Conservation (phyloP, 2,797 vertebrate species). For the Sebastes reedi region DNA sequence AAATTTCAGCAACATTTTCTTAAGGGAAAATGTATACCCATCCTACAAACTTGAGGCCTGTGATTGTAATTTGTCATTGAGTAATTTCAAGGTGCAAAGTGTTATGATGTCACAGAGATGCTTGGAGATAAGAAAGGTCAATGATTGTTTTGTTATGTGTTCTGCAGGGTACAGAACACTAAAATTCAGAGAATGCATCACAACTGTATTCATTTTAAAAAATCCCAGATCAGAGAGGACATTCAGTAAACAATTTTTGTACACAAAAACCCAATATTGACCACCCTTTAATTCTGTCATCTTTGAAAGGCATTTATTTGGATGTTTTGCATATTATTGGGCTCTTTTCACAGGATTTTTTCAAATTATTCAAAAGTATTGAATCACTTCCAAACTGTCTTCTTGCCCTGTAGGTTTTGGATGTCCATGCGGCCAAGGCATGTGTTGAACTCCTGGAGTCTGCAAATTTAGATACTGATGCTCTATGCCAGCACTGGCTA, state of each 20-base stretch:
- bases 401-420: slow-evolving; percentile 34
- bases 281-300: too few species aligned
- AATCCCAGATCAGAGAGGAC: too few species aligned
- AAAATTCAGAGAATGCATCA: too few species aligned
- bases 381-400: background rate
- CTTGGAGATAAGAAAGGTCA: too few species aligned
- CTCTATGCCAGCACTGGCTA: slow-evolving; percentile 18
- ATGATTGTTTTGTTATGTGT: too few species aligned
- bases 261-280: too few species aligned
- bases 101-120: too few species aligned
- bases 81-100: background rate
- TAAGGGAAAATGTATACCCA: background rate
- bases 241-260: too few species aligned
- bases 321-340: too few species aligned
- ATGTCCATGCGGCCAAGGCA: slow-evolving; percentile 44
- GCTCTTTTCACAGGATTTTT: background rate
- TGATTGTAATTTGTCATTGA: background rate
- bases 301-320: too few species aligned
- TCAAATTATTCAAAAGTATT: background rate
- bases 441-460: slow-evolving; percentile 41
- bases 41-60: background rate
- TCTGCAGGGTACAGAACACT: too few species aligned
- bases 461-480: slow-evolving; percentile 9
- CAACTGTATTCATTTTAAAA: too few species aligned
- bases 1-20: background rate